Evolutionary conservation across 2,113 vertebrate genomes (phyloP), one percentile per base, ranked within the genome.

Genomic region (Elephas maximus): DNA sequence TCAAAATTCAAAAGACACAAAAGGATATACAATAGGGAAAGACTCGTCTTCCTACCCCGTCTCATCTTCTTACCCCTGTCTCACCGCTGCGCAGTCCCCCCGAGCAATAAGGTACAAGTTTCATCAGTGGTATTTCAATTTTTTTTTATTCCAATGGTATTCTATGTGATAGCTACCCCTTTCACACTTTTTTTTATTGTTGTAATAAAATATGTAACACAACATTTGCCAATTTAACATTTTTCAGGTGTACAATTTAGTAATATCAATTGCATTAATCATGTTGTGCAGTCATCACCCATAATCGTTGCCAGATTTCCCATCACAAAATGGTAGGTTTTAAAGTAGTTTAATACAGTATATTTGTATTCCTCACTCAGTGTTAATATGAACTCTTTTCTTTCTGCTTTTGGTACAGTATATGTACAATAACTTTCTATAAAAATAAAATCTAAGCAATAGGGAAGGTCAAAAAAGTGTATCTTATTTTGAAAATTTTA

Each of bases 301-400:
- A 23, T 23, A 74, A 41, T 74, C n/a, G 44, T 18, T 74, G n/a
- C 17, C 37, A 41, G 18, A 73, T 41, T 74, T 74, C 11, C 71
- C 20, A 41, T 41, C n/a, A 37, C 97, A 97, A 91, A 99, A 98
- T 99, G 99, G 99, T 99, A 98, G 82, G 98, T 98, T 97, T 98
- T 97, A 91, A 96, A 98, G 96, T 97, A 93, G 62, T 96, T 90
- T 33, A 80, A n/a, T 65, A 78, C 20, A 96, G 11, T 17, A 48
- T 81, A 37, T 41, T 92, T 96, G 86, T 87, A n/a, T 88, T 91
- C 12, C 41, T 95, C 14, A 57, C 5, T 94, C 20, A 90, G 1
- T 87, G 76, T 89, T 94, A 93, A 69, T 77, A 84, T 96, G 63
- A 93, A 88, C 14, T 93, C 73, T 92, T 82, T 62, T 95, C 20